Evolutionary conservation across 2,113 vertebrate species (phyloP).

Genomic region (Neodontobutis hainanensis): DNA sequence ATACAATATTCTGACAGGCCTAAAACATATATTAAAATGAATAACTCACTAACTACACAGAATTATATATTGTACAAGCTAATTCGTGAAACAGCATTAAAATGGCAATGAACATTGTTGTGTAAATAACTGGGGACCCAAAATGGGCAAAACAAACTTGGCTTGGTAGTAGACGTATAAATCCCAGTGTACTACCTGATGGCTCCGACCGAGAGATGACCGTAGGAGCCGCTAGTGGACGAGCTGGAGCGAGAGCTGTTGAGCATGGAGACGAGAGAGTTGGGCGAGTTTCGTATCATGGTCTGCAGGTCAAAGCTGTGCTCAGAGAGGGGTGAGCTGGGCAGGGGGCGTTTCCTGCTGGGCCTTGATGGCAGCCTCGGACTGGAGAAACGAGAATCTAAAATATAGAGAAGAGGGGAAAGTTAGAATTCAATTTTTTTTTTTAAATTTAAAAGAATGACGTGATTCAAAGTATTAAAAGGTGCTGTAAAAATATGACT

Average conservation of each 20-base stretch:
- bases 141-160: too few relatives aligned
- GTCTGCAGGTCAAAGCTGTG: constrained; percentile 98
- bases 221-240: constrained; percentile 95
- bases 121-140: too few relatives aligned
- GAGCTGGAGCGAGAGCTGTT: constrained; percentile 98
- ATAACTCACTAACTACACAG: too few relatives aligned
- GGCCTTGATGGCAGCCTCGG: constrained; percentile 89
- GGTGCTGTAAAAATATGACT: not conserved
- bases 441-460: not conserved
- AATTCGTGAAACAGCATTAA: too few relatives aligned
- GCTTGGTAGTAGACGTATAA: too few relatives aligned
- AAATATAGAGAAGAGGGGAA: constrained; percentile 11
- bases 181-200: constrained; percentile 83
- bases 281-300: constrained; percentile 97
- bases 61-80: too few relatives aligned
- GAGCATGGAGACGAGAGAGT: constrained; percentile 95
- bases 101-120: too few relatives aligned
- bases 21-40: not conserved
- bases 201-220: constrained; percentile 95
- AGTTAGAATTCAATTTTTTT: too few relatives aligned
- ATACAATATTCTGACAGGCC: constrained; percentile 19
- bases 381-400: constrained; percentile 90
- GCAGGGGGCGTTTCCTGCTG: constrained; percentile 92
- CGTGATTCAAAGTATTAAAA: not conserved
- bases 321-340: constrained; percentile 94